Evolutionary conservation across 2,113 vertebrate genomes (phyloP).

Genomic region (Ctenodactylus gundi): DNA sequence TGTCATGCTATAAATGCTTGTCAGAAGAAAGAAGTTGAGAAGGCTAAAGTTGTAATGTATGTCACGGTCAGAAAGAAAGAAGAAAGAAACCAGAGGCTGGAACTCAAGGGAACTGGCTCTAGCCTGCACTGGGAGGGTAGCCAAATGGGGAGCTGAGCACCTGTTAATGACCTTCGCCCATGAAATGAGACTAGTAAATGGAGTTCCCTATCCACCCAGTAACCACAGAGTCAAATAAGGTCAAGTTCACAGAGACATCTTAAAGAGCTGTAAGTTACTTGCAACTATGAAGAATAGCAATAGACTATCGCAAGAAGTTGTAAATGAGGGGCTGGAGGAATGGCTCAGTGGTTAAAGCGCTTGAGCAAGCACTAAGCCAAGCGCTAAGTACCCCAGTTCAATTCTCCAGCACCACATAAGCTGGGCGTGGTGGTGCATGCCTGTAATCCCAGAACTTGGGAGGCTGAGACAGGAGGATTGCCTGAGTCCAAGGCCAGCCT

Average conservation of each 20-base stretch:
- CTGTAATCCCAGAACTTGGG: too few relatives aligned
- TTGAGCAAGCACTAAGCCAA: too few relatives aligned
- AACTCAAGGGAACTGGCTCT: background rate
- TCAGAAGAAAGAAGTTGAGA: constrained; percentile 42
- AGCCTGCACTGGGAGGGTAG: background rate
- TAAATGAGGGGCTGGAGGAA: too few relatives aligned
- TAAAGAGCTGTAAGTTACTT: background rate
- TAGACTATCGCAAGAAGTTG: background rate
- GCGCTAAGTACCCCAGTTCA: too few relatives aligned
- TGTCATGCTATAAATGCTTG: constrained; percentile 13
- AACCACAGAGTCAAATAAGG: background rate
- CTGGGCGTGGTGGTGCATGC: too few relatives aligned
- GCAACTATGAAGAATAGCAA: background rate
- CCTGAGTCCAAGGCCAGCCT: too few relatives aligned
- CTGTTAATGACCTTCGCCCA: background rate
- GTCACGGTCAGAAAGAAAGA: background rate
- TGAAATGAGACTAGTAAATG: background rate
- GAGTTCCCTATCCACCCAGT: background rate
- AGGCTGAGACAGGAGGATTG: too few relatives aligned
- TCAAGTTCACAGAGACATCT: background rate
- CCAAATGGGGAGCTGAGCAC: background rate
- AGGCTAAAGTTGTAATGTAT: constrained; percentile 6
- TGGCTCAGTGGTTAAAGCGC: too few relatives aligned
- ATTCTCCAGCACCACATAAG: too few relatives aligned
- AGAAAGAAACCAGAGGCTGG: background rate